Evolutionary conservation across 2,888 invertebrate genomes (phyloP).

Genomic region (Sinopyrophorus schimmeli): DNA sequence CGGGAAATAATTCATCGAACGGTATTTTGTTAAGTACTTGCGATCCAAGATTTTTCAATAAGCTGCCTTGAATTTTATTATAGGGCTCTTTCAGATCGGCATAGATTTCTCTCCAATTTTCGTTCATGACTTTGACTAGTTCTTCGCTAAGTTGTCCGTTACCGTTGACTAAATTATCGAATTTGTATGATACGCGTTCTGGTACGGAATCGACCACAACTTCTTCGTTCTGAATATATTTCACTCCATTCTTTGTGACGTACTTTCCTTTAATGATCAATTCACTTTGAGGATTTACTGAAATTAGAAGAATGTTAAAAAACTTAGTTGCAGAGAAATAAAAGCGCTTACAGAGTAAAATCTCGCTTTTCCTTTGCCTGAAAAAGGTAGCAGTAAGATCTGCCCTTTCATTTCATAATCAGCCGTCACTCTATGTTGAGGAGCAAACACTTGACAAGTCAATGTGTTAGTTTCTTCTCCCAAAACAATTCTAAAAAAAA

Average conservation of each 20-base stretch:
- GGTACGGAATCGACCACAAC: no score
- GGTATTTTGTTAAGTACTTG: constrained; percentile 11
- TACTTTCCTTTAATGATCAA: no score
- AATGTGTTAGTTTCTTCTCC: no score
- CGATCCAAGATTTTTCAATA: constrained; percentile 5
- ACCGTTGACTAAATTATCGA: constrained; percentile 65
- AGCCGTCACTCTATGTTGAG: constrained; percentile 66
- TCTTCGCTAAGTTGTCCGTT: constrained; percentile 44
- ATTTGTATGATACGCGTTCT: constrained; percentile 62
- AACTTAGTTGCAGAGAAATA: no score
- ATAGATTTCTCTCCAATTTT: constrained; percentile 49
- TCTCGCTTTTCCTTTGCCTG: constrained; percentile 67
- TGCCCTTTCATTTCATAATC: constrained; percentile 69
- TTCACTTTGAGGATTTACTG: no score
- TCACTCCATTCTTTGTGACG: no score
- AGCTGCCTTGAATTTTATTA: constrained; percentile 59
- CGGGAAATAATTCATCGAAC: constrained; percentile 4
- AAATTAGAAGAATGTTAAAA: no score
- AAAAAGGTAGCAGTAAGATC: constrained; percentile 65
- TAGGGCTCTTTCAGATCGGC: constrained; percentile 63
- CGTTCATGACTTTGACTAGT: constrained; percentile 52
- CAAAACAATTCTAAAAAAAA: no score
- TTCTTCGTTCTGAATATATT: no score
- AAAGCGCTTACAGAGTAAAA: no score
- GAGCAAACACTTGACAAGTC: no score